These are phyloP conservation scores for Stenolophus ochropezus DNA, from an alignment of 2,888 invertebrate species.

Conservation along the genomic window DNA sequence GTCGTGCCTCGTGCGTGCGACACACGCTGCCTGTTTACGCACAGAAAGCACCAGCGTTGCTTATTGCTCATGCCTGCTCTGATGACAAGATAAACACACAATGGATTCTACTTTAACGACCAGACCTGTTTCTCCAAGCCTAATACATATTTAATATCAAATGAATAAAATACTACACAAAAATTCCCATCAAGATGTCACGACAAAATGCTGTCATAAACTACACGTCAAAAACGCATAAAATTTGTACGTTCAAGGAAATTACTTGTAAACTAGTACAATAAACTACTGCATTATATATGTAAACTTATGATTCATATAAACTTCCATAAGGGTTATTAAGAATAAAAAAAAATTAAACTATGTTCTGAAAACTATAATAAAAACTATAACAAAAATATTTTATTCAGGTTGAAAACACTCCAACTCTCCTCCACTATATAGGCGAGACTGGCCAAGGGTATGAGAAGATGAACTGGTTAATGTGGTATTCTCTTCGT, in stretches of 20 bases:
- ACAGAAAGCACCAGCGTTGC: background rate
- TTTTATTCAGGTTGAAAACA: too few relatives aligned
- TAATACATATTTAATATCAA: background rate
- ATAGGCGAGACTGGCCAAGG: too few relatives aligned
- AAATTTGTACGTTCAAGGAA: background rate
- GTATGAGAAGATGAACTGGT: too few relatives aligned
- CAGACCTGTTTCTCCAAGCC: background rate
- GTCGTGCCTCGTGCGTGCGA: background rate
- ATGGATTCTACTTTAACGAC: conserved; percentile 22
- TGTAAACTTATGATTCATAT: too few relatives aligned
- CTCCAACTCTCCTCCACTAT: too few relatives aligned
- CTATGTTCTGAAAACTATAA: too few relatives aligned
- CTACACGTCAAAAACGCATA: background rate
- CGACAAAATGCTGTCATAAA: background rate
- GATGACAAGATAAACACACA: conserved; percentile 30
- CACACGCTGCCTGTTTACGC: conserved; percentile 11
- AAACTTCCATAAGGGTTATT: too few relatives aligned
- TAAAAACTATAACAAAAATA: too few relatives aligned
- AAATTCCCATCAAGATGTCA: background rate
- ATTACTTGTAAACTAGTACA: background rate
- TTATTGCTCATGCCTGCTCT: conserved; percentile 13
- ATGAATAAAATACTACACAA: background rate
- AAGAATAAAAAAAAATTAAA: too few relatives aligned
- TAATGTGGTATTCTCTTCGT: too few relatives aligned
- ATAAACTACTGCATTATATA: background rate